A percentile compares a stretch with the other conserved stretches of the same genome.
Conservation (phyloP, 2,888 invertebrate genomes). For the Lepidochrysops patricia region DNA sequence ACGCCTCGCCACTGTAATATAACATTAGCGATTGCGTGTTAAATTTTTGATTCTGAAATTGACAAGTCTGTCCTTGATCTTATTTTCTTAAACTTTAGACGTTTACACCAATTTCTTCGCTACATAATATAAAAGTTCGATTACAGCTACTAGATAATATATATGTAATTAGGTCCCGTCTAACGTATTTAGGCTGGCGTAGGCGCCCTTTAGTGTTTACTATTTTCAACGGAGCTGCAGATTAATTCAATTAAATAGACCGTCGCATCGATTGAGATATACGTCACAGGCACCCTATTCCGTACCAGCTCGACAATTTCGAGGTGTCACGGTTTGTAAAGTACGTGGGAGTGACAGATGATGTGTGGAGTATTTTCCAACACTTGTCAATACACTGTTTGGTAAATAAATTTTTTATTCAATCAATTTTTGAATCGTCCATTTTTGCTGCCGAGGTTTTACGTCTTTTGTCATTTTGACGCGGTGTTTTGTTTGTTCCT, state of each 20-base stretch:
- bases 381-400: conserved; percentile 14
- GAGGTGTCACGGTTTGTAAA: conserved; percentile 20
- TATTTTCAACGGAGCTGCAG: conserved; percentile 13
- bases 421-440: conserved; percentile 1
- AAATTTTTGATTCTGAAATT: no score
- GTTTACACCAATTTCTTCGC: no score
- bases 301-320: conserved; percentile 19
- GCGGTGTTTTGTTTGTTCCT: not conserved
- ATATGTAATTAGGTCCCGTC: not conserved
- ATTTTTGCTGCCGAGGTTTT: conserved; percentile 5
- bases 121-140: no score
- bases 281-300: conserved; percentile 17
- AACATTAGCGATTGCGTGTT: no score
- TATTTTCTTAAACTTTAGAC: no score
- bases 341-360: conserved; percentile 19
- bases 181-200: not conserved
- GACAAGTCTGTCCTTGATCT: no score
- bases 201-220: not conserved
- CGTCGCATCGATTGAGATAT: conserved; percentile 14
- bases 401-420: conserved; percentile 13
- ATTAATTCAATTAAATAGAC: conserved; percentile 18
- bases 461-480: not conserved
- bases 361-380: conserved; percentile 18
- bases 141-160: no score
- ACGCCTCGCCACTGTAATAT: no score